phyloP scores from a whole-genome alignment of 2,888 invertebrate genomes.

The Pristionchus entomophagus region DNA sequence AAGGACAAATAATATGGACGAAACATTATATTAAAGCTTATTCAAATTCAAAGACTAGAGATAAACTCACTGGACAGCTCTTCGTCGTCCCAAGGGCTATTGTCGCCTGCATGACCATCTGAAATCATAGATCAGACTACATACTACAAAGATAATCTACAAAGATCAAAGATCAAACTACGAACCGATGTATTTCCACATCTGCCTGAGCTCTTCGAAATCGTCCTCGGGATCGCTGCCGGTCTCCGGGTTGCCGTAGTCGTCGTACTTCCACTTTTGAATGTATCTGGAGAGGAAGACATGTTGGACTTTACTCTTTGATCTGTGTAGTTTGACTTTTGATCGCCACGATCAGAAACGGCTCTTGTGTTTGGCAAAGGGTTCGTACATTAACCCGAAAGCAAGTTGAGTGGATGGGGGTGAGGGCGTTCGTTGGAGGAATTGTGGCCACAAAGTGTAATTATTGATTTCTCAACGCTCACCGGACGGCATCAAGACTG shows the following conservation, averaged over 20 bases:
- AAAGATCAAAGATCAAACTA: slow-evolving; percentile 11
- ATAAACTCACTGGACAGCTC: slow-evolving; percentile 24
- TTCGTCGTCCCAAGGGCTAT: not conserved
- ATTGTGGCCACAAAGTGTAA: too few relatives aligned
- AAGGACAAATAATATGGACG: too few relatives aligned
- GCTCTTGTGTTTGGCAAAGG: too few relatives aligned
- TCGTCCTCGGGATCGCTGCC: not conserved
- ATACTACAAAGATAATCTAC: not conserved
- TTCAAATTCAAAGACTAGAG: not conserved
- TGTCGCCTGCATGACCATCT: slow-evolving; percentile 11
- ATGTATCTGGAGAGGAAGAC: not conserved
- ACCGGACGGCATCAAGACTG: slow-evolving; percentile 24
- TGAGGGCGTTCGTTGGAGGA: too few relatives aligned
- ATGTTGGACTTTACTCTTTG: too few relatives aligned
- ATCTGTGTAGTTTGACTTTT: too few relatives aligned
- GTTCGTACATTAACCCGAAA: too few relatives aligned
- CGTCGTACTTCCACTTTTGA: not conserved
- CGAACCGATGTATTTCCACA: slow-evolving; percentile 32
- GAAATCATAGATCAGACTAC: not conserved
- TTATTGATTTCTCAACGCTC: too few relatives aligned
- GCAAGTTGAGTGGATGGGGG: too few relatives aligned
- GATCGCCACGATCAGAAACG: too few relatives aligned
- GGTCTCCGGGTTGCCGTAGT: not conserved
- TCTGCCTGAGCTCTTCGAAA: not conserved
- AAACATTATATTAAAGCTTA: too few relatives aligned